Evolutionary conservation across 2,888 invertebrate genomes (phyloP).

Genomic region (Hirtodrosophila alboralis): DNA sequence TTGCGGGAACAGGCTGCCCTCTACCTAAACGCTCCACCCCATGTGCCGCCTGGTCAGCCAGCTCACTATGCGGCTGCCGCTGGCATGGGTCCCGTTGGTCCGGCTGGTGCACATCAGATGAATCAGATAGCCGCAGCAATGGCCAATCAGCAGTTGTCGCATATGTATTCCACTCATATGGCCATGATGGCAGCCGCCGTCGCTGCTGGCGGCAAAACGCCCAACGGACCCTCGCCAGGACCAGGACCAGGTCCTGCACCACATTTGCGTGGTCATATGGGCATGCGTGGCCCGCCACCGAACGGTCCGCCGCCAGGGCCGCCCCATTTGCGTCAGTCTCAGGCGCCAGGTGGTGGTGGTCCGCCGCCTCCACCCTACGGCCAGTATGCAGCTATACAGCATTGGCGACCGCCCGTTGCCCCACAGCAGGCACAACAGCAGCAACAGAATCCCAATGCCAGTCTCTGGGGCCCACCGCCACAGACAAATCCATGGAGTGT

Average conservation of each 20-base stretch:
- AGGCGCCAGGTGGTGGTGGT: slow-evolving; percentile 52
- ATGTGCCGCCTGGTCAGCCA: slow-evolving; percentile 51
- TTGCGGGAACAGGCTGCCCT: slow-evolving; percentile 83
- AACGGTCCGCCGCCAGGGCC: slow-evolving; percentile 73
- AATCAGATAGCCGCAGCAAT: slow-evolving; percentile 78
- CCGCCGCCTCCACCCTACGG: slow-evolving; percentile 73
- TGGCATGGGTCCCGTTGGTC: slow-evolving; percentile 70
- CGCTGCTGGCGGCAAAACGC: slow-evolving; percentile 58
- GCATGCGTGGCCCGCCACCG: slow-evolving; percentile 74
- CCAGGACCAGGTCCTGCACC: slow-evolving; percentile 67
- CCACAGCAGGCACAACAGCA: slow-evolving; percentile 73
- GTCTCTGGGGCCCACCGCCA: slow-evolving; percentile 84
- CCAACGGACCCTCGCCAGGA: slow-evolving; percentile 65
- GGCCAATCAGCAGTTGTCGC: slow-evolving; percentile 73
- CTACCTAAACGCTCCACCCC: slow-evolving; percentile 69
- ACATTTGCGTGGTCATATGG: slow-evolving; percentile 66
- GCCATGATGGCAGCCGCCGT: slow-evolving; percentile 76
- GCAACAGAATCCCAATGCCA: slow-evolving; percentile 83
- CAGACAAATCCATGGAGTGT: slow-evolving; percentile 84
- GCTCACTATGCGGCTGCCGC: slow-evolving; percentile 56
- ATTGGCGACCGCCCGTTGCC: slow-evolving; percentile 78
- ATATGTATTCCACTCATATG: slow-evolving; percentile 78
- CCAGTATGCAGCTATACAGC: slow-evolving; percentile 83
- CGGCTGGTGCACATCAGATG: slow-evolving; percentile 68
- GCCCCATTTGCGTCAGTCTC: slow-evolving; percentile 74